Evolutionary conservation across 2,888 invertebrate genomes (phyloP), one percentile per base, ranked within the genome.

Genomic region (Chaetogeoica ovagalla): DNA sequence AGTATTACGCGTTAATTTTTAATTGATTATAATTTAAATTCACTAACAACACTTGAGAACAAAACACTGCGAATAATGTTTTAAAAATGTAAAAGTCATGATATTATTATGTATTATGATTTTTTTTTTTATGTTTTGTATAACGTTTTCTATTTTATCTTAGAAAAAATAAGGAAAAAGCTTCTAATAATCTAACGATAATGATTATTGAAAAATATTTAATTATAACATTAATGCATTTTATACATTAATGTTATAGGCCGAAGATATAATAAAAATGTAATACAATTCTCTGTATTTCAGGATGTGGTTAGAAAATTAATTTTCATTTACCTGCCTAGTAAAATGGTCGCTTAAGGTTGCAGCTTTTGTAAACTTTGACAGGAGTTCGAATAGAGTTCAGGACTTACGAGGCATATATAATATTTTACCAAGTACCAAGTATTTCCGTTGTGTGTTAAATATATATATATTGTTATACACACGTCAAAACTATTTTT

Each of bases 271-370:
- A 66, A 23, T 57, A 43, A 66, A 75, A 30, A 65, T 13, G 23
- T 43, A 57, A 66, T 66, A 57, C 43, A 75, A 23, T 66, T 66
- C 57, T 66, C 57, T 75, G 57, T 43, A 66, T 43, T 43, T 57
- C 59, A 21, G 9, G 59, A 57, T 66, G 57, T 59, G 57, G 75
- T 75, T 66, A 66, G 75, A 75, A 75, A 75, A 75, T 75, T 57
- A 75, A 75, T 75, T 75, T 75, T 43, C 75, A 59, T 66, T 66
- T 57, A 75, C 66, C 75, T 75, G 59, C 75, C 75, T 57, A 66
- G 75, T 75, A 75, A 66, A 75, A 66, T 65, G 65, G 75, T 75
- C 66, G 66, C 66, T 75, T 75, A 75, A 75, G 75, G 75, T 66
- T 75, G 66, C 43, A 66, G 75, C 66, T 75, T 75, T 66, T 75